Evolutionary conservation across 2,888 invertebrate genomes (phyloP).

Genomic region (Galerucella calmariensis): DNA sequence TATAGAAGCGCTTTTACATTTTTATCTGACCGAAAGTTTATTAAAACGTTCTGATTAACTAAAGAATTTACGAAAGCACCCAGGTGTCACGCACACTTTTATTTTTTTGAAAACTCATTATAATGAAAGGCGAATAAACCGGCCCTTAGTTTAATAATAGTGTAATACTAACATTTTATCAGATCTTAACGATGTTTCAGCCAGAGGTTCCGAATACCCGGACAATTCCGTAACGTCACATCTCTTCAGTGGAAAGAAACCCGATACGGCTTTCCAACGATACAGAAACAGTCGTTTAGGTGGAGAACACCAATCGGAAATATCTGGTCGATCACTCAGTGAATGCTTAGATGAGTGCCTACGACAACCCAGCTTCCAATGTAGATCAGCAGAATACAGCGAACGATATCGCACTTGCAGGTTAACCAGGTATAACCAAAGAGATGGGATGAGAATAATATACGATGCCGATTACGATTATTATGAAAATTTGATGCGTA

Average conservation of each 20-base stretch:
- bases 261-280: constrained; percentile 89
- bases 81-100: too few species aligned
- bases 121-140: too few species aligned
- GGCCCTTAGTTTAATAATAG: background rate
- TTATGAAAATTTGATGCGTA: constrained; percentile 93
- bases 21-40: too few species aligned
- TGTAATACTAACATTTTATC: background rate
- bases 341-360: constrained; percentile 92
- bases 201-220: constrained; percentile 88
- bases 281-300: constrained; percentile 88
- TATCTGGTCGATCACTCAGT: constrained; percentile 86
- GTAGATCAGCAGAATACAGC: constrained; percentile 89
- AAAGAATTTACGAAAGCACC: too few species aligned
- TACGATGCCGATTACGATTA: constrained; percentile 94
- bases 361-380: constrained; percentile 89
- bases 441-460: constrained; percentile 87
- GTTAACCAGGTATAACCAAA: constrained; percentile 86
- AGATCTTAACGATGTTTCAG: constrained; percentile 66
- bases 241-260: constrained; percentile 81
- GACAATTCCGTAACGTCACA: constrained; percentile 88
- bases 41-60: too few species aligned
- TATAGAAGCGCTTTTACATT: too few species aligned
- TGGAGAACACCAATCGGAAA: constrained; percentile 90
- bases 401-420: constrained; percentile 87
- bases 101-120: too few species aligned